Percentiles rank a stretch among this genome's conserved stretches.
Conservation (phyloP, 2,888 invertebrate genomes). For the Orgyia antiqua region DNA sequence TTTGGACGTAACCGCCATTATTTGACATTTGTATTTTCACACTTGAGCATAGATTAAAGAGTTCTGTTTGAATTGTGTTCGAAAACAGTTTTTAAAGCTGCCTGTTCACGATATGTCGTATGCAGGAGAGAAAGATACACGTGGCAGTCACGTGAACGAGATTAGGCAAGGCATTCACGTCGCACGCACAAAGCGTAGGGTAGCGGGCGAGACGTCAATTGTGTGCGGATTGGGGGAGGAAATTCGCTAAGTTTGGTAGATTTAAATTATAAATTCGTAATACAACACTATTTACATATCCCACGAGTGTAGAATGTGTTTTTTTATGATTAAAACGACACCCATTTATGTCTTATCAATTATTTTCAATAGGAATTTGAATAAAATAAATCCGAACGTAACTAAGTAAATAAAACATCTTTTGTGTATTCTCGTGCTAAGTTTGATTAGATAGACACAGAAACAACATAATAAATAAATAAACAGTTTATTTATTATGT, state of each 20-base stretch:
- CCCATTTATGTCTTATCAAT: constrained; percentile 17
- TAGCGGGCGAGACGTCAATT: constrained; percentile 66
- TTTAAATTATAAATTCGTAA: constrained; percentile 73
- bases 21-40: constrained; percentile 35
- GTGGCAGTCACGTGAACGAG: constrained; percentile 69
- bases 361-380: no score
- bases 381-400: no score
- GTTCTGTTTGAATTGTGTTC: constrained; percentile 29
- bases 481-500: no score
- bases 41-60: constrained; percentile 30
- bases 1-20: constrained; percentile 39
- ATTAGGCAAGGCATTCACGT: constrained; percentile 71
- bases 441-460: no score
- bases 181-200: constrained; percentile 61
- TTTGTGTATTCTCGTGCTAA: no score
- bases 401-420: no score
- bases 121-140: constrained; percentile 61
- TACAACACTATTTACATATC: constrained; percentile 72
- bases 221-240: constrained; percentile 65
- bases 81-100: constrained; percentile 37
- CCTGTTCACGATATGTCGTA: constrained; percentile 56
- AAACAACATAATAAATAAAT: no score
- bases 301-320: constrained; percentile 47
- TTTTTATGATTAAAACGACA: constrained; percentile 26
- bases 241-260: constrained; percentile 71